Base-by-base conservation (phyloP, 1,140 invertebrate species). In the Hermetia illucens region DNA sequence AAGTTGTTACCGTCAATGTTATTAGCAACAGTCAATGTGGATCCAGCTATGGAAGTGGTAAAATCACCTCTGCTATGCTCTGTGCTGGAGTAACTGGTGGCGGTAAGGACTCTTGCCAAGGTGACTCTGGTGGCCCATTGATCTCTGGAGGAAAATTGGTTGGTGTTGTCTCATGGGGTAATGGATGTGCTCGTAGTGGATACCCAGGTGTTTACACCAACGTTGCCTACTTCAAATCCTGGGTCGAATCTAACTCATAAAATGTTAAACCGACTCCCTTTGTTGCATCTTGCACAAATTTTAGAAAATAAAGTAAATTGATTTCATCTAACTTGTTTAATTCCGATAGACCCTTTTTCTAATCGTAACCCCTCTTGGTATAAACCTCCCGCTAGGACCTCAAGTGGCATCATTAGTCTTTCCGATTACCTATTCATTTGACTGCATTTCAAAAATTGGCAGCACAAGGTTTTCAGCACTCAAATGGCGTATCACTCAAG, bases 371-470 rank as follows among this genome's bases (percentile, higher is more conserved):
- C n/a, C n/a, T n/a, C n/a, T n/a, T n/a, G n/a, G n/a, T n/a, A n/a
- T n/a, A n/a, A n/a, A n/a, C n/a, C n/a, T n/a, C n/a, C n/a, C n/a
- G n/a, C n/a, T n/a, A n/a, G n/a, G n/a, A n/a, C n/a, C n/a, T n/a
- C n/a, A n/a, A n/a, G n/a, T n/a, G n/a, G n/a, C n/a, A n/a, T n/a
- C n/a, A n/a, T n/a, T n/a, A n/a, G n/a, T n/a, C n/a, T 86, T 90
- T 60, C 69, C 84, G 46, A 84, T 91, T 1, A 81, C 85, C 1
- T 80, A 86, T 58, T 89, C 86, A 0, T 83, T 88, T 3, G 85
- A 91, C 50, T 91, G 87, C 86, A 88, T 91, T 50, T 64, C 63
- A 40, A 63, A 68, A 35, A 60, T 63, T 5, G 64, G 62, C 0
- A 64, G 61, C 0, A 39, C 61, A 5, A 21, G 17, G n/a, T n/a